A percentile compares a stretch with the other conserved stretches of the same genome.
Conservation (phyloP, 92 coral and sea anemone species). For the Paramuricea clavata region DNA sequence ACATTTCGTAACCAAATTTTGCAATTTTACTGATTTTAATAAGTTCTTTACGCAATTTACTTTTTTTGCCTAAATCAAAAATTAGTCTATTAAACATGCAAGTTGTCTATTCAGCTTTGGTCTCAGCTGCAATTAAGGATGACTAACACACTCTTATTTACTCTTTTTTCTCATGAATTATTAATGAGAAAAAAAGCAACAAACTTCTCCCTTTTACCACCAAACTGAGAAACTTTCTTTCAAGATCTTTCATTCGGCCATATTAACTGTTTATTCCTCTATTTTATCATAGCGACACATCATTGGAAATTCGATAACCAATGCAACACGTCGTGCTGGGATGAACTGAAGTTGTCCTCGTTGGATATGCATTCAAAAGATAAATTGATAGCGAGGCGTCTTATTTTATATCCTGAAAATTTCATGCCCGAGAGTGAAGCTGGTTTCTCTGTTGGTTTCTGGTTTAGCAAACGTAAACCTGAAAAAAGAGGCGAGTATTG, state of each 20-base stretch:
- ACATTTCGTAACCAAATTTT: too few relatives aligned
- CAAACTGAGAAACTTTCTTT: neutral
- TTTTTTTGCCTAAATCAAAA: too few relatives aligned
- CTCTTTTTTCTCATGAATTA: too few relatives aligned
- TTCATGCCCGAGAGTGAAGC: neutral
- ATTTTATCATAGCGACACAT: neutral
- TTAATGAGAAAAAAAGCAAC: too few relatives aligned
- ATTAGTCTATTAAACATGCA: too few relatives aligned
- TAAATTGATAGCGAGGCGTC: neutral
- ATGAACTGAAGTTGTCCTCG: neutral
- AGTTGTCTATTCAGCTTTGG: too few relatives aligned
- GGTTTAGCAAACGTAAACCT: neutral
- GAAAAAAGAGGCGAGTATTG: neutral
- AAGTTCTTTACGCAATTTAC: too few relatives aligned
- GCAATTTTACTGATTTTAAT: too few relatives aligned
- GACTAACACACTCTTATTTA: too few relatives aligned
- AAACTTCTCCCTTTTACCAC: too few relatives aligned
- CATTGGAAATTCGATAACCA: neutral
- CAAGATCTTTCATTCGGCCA: neutral
- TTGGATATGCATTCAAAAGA: neutral
- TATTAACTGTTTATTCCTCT: neutral
- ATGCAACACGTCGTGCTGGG: neutral
- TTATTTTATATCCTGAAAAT: constrained; percentile 11
- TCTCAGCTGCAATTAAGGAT: too few relatives aligned
- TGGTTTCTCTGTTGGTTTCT: constrained; percentile 20